Conservation (phyloP, 2,113 vertebrate genomes). For the Bujurquina vittata region DNA sequence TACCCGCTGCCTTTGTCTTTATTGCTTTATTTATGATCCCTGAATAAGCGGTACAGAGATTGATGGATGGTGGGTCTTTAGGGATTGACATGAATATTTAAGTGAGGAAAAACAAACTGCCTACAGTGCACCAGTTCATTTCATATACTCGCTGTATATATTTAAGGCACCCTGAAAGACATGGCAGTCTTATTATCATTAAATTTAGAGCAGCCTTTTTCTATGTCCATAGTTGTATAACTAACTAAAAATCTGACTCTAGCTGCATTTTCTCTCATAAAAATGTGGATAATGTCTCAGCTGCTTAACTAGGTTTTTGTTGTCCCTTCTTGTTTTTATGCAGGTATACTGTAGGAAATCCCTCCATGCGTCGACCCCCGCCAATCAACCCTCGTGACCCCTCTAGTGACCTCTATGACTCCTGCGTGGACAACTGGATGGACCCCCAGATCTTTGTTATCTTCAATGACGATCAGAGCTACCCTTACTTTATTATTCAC, state of each 20-base stretch:
- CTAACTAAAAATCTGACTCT: no score
- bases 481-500: constrained; percentile 98
- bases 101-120: constrained; percentile 21
- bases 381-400: constrained; percentile 90
- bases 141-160: constrained; percentile 15
- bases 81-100: constrained; percentile 50
- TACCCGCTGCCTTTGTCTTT: constrained; percentile 25
- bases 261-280: no score
- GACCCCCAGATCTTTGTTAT: constrained; percentile 99
- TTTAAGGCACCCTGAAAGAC: constrained; percentile 23
- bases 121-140: constrained; percentile 19
- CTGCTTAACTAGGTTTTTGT: not conserved
- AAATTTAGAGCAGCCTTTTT: constrained; percentile 21
- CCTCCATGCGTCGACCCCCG: constrained; percentile 94
- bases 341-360: constrained; percentile 93
- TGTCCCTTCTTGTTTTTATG: not conserved
- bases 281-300: not conserved
- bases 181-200: constrained; percentile 18
- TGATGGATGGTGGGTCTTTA: constrained; percentile 49
- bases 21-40: constrained; percentile 54
- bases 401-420: constrained; percentile 98
- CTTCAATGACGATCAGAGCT: constrained; percentile 99
- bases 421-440: constrained; percentile 97
- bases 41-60: constrained; percentile 6
- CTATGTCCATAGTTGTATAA: not conserved